Evolutionary conservation across 2,113 vertebrate genomes (phyloP), one percentile per base, ranked within the genome.

Genomic region (Malurus melanocephalus): DNA sequence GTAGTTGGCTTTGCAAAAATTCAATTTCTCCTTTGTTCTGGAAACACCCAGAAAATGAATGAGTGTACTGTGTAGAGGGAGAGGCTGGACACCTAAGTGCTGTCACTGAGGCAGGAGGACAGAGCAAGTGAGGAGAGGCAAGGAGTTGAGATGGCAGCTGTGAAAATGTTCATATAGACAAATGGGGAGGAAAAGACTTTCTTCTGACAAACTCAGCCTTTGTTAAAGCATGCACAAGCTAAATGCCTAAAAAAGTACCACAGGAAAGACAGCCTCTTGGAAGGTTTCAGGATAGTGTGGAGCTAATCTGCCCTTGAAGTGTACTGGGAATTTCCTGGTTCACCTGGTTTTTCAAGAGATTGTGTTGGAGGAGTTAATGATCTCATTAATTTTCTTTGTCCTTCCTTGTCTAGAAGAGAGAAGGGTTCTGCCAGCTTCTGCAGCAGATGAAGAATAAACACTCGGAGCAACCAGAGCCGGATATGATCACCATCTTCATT

Each of bases 361-460:
- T 5, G 1, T 59, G 33, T 40, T 42, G 27, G 48, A 68, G 10
- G 56, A 85, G 40, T 69, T 90, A 92, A 79, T 45, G 40, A 69
- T 62, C 65, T 90, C 20, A 10, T 56, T 81, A 83, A 77, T 64
- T 80, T 32, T 77, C 67, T 71, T 76, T 91, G 81, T 30, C 87
- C 38, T 86, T 95, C 77, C 21, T 7, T 90, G 52, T 91, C 33
- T 93, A 99, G 99, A 99, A 99, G 94, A 98, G 99, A 94, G 99
- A 99, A 91, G 99, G 99, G 2, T 99, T 99, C 95, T 99, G 99
- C 93, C 99, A 99, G 77, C 98, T 99, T 53, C 98, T 99, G 75
- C 99, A 99, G 93, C 99, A 99, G 94, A 99, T 99, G 99, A 99
- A 99, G 97, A 99, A 99, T 95, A 99, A 99, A 87, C 99, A 99